phyloP scores from a whole-genome alignment of 2,888 invertebrate genomes.

The Zhuqinia jingwanae region DNA sequence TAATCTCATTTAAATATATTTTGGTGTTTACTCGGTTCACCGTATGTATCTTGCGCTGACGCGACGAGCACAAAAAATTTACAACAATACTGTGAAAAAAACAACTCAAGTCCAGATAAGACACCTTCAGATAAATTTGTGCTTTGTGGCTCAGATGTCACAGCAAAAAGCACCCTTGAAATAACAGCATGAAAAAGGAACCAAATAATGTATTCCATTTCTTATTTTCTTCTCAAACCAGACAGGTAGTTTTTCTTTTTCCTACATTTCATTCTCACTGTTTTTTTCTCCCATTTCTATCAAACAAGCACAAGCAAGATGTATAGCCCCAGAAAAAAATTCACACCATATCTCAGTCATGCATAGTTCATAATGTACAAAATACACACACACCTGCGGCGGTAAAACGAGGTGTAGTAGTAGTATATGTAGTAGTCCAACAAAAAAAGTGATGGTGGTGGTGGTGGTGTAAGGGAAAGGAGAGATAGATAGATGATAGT shows the following conservation, averaged over 20 bases:
- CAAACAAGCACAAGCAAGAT: neutral
- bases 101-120: neutral
- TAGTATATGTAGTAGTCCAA: too few relatives aligned
- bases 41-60: too few relatives aligned
- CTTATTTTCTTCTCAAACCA: neutral
- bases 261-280: slow-evolving; percentile 13
- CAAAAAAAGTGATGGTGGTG: too few relatives aligned
- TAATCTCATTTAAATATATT: neutral
- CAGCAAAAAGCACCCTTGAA: slow-evolving; percentile 8
- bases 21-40: neutral
- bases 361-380: neutral
- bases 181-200: neutral
- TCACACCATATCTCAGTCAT: neutral
- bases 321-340: neutral
- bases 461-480: too few relatives aligned
- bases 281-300: neutral
- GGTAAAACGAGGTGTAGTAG: too few relatives aligned
- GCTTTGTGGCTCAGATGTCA: slow-evolving; percentile 20
- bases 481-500: slow-evolving; percentile 1
- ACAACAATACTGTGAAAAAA: neutral
- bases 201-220: neutral
- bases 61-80: too few relatives aligned
- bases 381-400: slow-evolving; percentile 11
- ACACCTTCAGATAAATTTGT: slow-evolving; percentile 7
- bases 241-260: slow-evolving; percentile 36